Base-by-base conservation (phyloP, 2,797 vertebrate genomes). In the Uromys caudimaculatus region DNA sequence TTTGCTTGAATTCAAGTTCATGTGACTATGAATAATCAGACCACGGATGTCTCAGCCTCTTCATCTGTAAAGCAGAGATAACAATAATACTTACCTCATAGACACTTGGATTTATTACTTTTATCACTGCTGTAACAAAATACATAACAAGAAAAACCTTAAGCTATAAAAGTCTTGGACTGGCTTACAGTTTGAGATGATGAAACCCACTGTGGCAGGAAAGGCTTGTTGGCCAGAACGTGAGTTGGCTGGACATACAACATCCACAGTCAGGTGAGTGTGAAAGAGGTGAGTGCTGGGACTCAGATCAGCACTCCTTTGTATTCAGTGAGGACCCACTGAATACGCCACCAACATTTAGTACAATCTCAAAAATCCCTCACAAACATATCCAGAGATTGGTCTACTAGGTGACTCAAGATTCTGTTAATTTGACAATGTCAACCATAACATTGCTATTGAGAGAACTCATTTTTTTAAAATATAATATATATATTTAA, bases 1-100 rank as follows among this genome's bases (percentile, higher is more conserved):
- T 27, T 76, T 94, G 32, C 73, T 92, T 27, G 75, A 73, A 87
- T 94, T 24, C 6, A 93, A 82, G 24, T 82, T 60, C 23, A 60
- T 16, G n/a, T 58, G 54, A 82, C 13, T 29, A 27, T 60, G 7
- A 82, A 38, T 52, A 56, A 24, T 21, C 78, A 44, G 38, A 83
- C 52, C 21, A 29, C 41, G 17, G 5, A 60, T 41, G 23, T 24
- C 38, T 41, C 54, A 41, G 79, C n/a, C 14, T 58, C n/a, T 82
- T 60, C n/a, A 60, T 16, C 23, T 82, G 24, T 19, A 29, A 41
- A 17, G 62, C 47, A 41, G 10, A 14, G 3, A 58, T 58, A 50
- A 76, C 82, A 83, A 38, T 41, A 67, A 23, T 67, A 60, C 6
- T 24, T 91, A 58, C 14, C 27, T 21, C 21, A 10, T 21, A 54